These are phyloP conservation scores for Octopus sinensis DNA, from an alignment of 1,140 invertebrate species.

Conservation along the genomic window DNA sequence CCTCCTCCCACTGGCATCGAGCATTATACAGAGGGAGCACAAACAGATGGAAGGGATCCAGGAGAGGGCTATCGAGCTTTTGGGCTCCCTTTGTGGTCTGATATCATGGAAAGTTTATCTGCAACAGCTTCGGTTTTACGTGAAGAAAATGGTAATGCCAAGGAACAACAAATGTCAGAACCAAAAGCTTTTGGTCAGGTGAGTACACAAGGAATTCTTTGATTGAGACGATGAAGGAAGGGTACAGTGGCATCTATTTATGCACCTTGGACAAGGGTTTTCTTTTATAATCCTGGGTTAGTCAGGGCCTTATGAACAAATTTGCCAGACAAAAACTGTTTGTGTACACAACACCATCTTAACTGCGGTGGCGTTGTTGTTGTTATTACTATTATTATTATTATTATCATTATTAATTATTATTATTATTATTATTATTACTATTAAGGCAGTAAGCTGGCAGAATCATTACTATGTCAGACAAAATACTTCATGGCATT, in stretches of 20 bases:
- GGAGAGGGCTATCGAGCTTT: slow-evolving; percentile 70
- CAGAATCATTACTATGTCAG: too few relatives aligned
- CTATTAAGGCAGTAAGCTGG: too few relatives aligned
- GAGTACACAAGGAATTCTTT: slow-evolving; percentile 43
- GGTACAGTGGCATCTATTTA: neutral
- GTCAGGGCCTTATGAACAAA: neutral
- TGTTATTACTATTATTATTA: too few relatives aligned
- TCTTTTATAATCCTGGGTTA: neutral
- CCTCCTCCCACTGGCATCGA: slow-evolving; percentile 77
- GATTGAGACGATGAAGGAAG: neutral
- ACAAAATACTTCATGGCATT: too few relatives aligned
- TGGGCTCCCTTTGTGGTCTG: slow-evolving; percentile 72
- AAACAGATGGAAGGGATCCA: slow-evolving; percentile 74
- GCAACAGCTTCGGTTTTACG: slow-evolving; percentile 74
- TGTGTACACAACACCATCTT: too few relatives aligned
- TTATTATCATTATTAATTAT: too few relatives aligned
- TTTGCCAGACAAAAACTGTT: neutral
- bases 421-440: too few relatives aligned
- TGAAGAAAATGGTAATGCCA: slow-evolving; percentile 70
- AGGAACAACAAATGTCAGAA: slow-evolving; percentile 66
- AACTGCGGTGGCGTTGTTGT: too few relatives aligned
- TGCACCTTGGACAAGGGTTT: neutral
- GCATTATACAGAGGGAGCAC: slow-evolving; percentile 77
- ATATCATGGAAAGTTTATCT: slow-evolving; percentile 86
- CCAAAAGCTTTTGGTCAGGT: slow-evolving; percentile 59